Percentiles rank a stretch among this genome's conserved stretches.
phyloP scores from a whole-genome alignment of 1,140 invertebrate genomes.

The Ostrea edulis region DNA sequence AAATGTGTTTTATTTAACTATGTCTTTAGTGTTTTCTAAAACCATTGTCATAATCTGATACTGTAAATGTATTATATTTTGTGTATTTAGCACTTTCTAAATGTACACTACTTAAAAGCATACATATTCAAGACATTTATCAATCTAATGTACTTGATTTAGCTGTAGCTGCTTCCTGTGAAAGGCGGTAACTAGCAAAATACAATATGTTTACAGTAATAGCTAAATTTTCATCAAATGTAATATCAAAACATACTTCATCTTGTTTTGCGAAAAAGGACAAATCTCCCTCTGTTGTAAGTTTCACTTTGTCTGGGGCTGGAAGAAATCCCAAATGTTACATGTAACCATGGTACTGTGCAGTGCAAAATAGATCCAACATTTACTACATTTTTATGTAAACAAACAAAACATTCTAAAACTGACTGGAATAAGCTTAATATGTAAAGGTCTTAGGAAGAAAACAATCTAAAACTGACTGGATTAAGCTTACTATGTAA shows the following conservation, averaged over 20 bases:
- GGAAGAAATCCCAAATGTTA: constrained; percentile 18
- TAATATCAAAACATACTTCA: constrained; percentile 63
- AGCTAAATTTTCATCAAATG: too few species aligned
- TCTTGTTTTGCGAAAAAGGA: constrained; percentile 73
- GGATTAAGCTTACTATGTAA: neutral
- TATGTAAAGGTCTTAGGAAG: neutral
- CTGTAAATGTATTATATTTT: too few species aligned
- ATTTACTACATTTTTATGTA: neutral
- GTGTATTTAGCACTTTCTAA: too few species aligned
- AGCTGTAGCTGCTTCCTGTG: too few species aligned
- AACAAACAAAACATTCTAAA: neutral
- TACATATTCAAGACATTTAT: too few species aligned
- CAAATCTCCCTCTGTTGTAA: constrained; percentile 75
- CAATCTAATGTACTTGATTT: too few species aligned
- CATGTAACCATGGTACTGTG: neutral
- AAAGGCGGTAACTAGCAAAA: too few species aligned
- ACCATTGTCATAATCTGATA: too few species aligned
- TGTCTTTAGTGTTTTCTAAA: too few species aligned
- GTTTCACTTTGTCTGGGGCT: constrained; percentile 74
- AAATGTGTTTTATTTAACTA: too few species aligned
- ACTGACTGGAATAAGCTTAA: neutral
- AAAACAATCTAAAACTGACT: neutral
- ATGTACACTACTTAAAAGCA: too few species aligned
- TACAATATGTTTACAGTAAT: too few species aligned
- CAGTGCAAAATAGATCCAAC: neutral